These are phyloP conservation scores for Todus mexicanus DNA, from an alignment of 2,797 vertebrate species.

Conservation along the genomic window DNA sequence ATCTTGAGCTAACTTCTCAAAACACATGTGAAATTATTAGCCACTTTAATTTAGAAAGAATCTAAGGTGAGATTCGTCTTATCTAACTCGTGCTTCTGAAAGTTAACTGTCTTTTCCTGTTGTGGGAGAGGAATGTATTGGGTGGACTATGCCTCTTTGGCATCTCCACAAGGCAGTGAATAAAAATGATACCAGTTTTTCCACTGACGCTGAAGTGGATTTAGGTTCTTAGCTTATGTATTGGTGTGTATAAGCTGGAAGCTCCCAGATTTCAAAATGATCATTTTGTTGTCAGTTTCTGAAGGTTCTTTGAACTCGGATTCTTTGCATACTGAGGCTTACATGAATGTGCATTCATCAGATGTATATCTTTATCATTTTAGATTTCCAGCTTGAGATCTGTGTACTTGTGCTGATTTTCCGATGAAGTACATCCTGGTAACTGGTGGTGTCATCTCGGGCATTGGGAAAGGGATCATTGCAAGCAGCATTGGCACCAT, in stretches of 20 bases:
- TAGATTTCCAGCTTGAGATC: constrained; percentile 2
- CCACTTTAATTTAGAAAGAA: neutral
- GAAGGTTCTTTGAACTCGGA: neutral
- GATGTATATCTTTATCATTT: neutral
- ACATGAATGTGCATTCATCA: neutral
- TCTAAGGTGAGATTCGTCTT: neutral
- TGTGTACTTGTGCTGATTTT: neutral
- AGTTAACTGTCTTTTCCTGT: neutral
- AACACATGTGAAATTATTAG: neutral
- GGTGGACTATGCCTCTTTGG: neutral
- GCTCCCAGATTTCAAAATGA: neutral
- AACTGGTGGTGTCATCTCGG: constrained; percentile 80
- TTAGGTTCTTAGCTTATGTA: neutral
- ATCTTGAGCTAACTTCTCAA: neutral
- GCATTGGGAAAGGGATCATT: constrained; percentile 82
- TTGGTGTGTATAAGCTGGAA: neutral
- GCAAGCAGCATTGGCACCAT: constrained; percentile 81
- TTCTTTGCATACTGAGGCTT: neutral
- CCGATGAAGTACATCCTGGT: constrained; percentile 83
- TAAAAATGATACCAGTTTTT: neutral
- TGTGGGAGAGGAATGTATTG: neutral
- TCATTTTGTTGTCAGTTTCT: neutral
- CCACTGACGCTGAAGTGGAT: neutral
- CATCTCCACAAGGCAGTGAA: neutral
- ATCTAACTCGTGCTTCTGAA: neutral